phyloP scores from a whole-genome alignment of 2,888 invertebrate species.

The Frankliniella fusca region DNA sequence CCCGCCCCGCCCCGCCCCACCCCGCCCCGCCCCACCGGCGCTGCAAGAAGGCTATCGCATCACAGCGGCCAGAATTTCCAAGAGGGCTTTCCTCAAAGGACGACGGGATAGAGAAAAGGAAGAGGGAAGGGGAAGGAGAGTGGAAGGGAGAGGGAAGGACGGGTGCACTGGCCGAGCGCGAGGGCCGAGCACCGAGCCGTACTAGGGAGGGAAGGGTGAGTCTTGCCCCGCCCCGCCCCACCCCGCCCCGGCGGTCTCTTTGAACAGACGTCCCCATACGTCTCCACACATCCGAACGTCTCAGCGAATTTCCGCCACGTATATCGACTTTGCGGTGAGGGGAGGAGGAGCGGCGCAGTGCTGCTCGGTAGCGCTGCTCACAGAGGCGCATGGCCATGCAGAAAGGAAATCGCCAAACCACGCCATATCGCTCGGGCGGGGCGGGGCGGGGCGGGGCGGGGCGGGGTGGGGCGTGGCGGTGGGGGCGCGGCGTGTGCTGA shows the following conservation, averaged over 20 bases:
- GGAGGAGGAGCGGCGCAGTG: not conserved
- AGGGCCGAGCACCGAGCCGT: not conserved
- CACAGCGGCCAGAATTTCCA: slow-evolving; percentile 24
- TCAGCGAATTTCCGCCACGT: slow-evolving; percentile 19
- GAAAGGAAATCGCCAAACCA: slow-evolving; percentile 16
- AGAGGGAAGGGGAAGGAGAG: not conserved
- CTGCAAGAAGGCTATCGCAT: slow-evolving; percentile 15
- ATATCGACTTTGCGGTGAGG: slow-evolving; percentile 13
- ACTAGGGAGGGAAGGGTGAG: not conserved
- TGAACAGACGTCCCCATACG: slow-evolving; percentile 18
- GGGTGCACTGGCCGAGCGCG: not conserved
- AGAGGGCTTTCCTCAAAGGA: slow-evolving; percentile 22
- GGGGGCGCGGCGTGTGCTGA: not conserved
- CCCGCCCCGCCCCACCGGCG: not conserved
- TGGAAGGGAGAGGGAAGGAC: not conserved
- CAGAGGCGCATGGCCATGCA: not conserved
- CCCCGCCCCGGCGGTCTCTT: not conserved
- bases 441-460: not conserved
- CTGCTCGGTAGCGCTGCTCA: too few species aligned
- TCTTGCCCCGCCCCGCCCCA: too few species aligned
- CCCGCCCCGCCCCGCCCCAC: too few species aligned
- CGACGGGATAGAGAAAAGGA: not conserved
- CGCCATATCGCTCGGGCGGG: not conserved
- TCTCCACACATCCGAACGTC: slow-evolving; percentile 22
- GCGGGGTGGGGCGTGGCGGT: not conserved